Evolutionary conservation across 2,888 invertebrate genomes (phyloP).

Genomic region (Periphyllus acericola): DNA sequence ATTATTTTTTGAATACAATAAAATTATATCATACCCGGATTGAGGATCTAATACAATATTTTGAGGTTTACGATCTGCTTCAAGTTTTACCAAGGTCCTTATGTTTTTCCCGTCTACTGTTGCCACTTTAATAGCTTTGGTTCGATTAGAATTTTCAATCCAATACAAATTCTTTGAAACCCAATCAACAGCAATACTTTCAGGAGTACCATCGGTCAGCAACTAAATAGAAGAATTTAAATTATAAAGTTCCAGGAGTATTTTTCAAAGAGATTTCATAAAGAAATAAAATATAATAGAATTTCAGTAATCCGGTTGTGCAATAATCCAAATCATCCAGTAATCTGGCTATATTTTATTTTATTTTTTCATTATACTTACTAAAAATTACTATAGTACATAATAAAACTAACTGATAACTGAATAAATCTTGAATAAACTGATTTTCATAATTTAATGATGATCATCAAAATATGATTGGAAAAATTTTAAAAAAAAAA

Average conservation of each 20-base stretch:
- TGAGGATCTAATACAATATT: constrained; percentile 78
- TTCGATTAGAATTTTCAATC: constrained; percentile 69
- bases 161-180: constrained; percentile 77
- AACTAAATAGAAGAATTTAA: constrained; percentile 62
- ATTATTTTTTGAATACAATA: not conserved
- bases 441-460: no score
- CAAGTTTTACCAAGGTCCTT: constrained; percentile 69
- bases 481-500: no score
- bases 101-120: constrained; percentile 72
- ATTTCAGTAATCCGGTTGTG: no score
- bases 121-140: constrained; percentile 68
- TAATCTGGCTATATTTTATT: no score
- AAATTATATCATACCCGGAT: constrained; percentile 69
- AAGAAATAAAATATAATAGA: constrained; percentile 13
- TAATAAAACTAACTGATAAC: no score
- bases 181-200: constrained; percentile 82
- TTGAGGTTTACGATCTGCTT: constrained; percentile 71
- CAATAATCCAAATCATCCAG: no score
- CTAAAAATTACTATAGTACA: no score
- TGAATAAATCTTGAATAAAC: no score
- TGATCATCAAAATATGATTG: no score
- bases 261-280: not conserved
- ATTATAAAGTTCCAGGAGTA: not conserved
- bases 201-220: constrained; percentile 71
- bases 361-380: no score